Conservation (phyloP, 2,113 vertebrate species). For the Mionectes macconnelli region DNA sequence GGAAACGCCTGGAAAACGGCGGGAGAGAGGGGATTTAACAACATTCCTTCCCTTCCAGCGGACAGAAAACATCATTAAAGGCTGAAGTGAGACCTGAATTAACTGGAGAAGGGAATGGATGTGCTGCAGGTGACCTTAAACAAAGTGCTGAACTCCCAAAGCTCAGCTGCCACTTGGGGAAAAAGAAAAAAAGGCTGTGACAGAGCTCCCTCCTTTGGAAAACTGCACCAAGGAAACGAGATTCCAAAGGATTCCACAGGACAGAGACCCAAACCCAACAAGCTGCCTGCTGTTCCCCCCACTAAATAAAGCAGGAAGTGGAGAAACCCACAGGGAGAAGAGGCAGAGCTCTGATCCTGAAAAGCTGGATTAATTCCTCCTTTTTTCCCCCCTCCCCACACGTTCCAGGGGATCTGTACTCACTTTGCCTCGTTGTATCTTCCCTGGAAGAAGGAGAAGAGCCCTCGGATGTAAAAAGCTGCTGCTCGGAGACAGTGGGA, state of each 20-base stretch:
- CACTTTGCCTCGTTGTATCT: conserved; percentile 99
- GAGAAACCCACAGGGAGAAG: not conserved
- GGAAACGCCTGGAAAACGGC: conserved; percentile 79
- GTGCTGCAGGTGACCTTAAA: not conserved
- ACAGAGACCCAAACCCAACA: not conserved
- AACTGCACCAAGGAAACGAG: not conserved
- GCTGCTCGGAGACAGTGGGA: conserved; percentile 96
- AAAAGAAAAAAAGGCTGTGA: not conserved
- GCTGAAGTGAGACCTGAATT: not conserved
- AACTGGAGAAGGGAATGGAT: fast-evolving
- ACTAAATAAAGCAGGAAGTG: not conserved
- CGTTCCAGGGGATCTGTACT: not conserved
- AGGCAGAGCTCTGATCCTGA: not conserved
- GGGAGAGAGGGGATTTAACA: no score
- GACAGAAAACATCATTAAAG: no score
- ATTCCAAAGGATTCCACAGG: not conserved
- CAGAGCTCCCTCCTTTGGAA: not conserved
- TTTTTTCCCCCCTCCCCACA: no score
- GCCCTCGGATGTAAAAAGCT: conserved; percentile 95
- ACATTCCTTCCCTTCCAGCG: no score
- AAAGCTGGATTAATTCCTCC: not conserved
- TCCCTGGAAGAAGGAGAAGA: conserved; percentile 98
- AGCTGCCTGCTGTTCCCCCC: no score
- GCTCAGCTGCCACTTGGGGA: not conserved
- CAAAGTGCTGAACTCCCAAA: not conserved